These are phyloP conservation scores for Tamandua tetradactyla DNA, from an alignment of 2,797 vertebrate species.

Conservation along the genomic window DNA sequence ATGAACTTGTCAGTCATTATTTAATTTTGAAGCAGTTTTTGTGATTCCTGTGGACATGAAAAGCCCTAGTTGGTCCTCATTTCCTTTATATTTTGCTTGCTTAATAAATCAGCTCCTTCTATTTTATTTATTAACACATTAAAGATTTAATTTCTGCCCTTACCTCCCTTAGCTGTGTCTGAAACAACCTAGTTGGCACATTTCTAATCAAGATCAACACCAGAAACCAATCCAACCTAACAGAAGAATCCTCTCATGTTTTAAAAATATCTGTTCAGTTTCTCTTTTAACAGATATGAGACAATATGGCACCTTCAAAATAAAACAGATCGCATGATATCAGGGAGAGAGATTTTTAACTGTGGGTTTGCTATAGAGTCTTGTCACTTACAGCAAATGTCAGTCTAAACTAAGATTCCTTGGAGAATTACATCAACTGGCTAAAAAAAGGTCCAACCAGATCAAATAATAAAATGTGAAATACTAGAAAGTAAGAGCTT, in stretches of 20 bases:
- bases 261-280: constrained; percentile 63
- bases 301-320: constrained; percentile 28
- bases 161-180: neutral
- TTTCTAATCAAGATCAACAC: constrained; percentile 57
- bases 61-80: neutral
- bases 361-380: constrained; percentile 28
- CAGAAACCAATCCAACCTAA: constrained; percentile 43
- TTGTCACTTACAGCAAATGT: constrained; percentile 25
- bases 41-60: constrained; percentile 6
- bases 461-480: constrained; percentile 64
- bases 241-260: constrained; percentile 40
- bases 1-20: neutral
- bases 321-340: neutral
- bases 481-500: constrained; percentile 56
- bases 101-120: constrained; percentile 53
- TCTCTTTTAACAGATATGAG: constrained; percentile 35
- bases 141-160: constrained; percentile 48
- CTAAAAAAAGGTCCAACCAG: constrained; percentile 51
- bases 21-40: constrained; percentile 14
- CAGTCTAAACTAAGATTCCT: constrained; percentile 16
- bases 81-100: constrained; percentile 25
- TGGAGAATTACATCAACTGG: constrained; percentile 33
- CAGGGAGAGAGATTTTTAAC: neutral
- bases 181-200: constrained; percentile 41
- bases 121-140: constrained; percentile 43